Evolutionary conservation across 2,797 vertebrate genomes (phyloP).

Genomic region (Sebastolobus altivelis): DNA sequence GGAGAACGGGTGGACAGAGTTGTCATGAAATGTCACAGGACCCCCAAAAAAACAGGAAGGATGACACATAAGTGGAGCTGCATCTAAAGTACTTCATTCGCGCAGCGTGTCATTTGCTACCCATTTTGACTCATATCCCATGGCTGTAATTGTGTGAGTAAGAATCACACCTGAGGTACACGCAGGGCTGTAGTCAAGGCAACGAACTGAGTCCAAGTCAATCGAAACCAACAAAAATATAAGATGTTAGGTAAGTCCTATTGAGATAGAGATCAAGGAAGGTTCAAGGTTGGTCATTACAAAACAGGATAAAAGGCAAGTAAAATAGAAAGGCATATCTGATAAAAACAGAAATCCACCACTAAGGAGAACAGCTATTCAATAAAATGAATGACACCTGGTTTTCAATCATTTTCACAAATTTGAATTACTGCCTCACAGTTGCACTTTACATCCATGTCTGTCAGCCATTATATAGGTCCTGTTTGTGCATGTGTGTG

Average conservation of each 20-base stretch:
- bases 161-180: not conserved
- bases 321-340: not conserved
- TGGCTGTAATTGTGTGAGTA: not conserved
- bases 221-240: not conserved
- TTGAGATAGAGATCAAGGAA: not conserved
- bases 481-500: too few species aligned
- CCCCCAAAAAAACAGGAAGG: conserved; percentile 30
- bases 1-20: conserved; percentile 29
- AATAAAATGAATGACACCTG: not conserved
- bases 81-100: not conserved
- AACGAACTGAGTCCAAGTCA: not conserved
- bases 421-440: too few species aligned
- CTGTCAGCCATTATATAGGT: too few species aligned
- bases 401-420: too few species aligned
- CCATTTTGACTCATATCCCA: not conserved
- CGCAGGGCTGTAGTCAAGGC: conserved; percentile 1
- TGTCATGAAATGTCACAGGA: conserved; percentile 27
- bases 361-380: not conserved
- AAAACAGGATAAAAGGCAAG: not conserved
- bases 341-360: not conserved
- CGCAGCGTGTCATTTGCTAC: not conserved
- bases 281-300: not conserved
- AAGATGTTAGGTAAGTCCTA: not conserved
- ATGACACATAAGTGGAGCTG: conserved; percentile 17
- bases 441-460: too few species aligned